Conservation (phyloP, 1,140 invertebrate genomes). For the Penaeus chinensis region DNA sequence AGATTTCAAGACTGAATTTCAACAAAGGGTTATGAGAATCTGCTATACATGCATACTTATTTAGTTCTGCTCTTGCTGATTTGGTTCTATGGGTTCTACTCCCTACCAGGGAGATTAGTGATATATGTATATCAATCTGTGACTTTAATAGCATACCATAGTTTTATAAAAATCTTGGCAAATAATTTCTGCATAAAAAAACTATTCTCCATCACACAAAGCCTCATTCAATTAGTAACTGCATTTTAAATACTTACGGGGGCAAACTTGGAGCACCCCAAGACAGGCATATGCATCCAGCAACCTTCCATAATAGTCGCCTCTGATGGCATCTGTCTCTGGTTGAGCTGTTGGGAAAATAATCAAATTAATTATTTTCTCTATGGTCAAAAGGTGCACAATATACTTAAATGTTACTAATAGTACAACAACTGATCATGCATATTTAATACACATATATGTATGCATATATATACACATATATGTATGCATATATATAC, state of each 20-base stretch:
- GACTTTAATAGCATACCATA: too few relatives aligned
- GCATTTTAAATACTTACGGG: conserved; percentile 66
- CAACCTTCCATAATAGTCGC: conserved; percentile 69
- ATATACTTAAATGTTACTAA: not conserved
- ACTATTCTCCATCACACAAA: not conserved
- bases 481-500: not conserved
- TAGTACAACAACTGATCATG: not conserved
- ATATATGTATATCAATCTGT: too few relatives aligned
- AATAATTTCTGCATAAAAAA: too few relatives aligned
- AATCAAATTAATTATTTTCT: too few relatives aligned
- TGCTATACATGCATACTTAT: too few relatives aligned
- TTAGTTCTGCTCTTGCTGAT: too few relatives aligned
- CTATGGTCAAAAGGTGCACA: too few relatives aligned
- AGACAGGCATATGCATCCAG: conserved; percentile 72
- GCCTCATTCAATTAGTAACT: not conserved
- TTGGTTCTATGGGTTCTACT: too few relatives aligned
- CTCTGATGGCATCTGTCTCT: conserved; percentile 68
- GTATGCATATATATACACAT: not conserved
- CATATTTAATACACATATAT: not conserved
- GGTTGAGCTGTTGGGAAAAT: conserved; percentile 70
- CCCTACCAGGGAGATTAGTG: too few relatives aligned
- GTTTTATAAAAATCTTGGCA: too few relatives aligned
- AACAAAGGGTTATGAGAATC: too few relatives aligned
- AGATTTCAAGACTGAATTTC: too few relatives aligned
- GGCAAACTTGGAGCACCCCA: conserved; percentile 69